Evolutionary conservation across 2,888 invertebrate species (phyloP), one percentile per base, ranked within the genome.

Genomic region (Brenthis ino): DNA sequence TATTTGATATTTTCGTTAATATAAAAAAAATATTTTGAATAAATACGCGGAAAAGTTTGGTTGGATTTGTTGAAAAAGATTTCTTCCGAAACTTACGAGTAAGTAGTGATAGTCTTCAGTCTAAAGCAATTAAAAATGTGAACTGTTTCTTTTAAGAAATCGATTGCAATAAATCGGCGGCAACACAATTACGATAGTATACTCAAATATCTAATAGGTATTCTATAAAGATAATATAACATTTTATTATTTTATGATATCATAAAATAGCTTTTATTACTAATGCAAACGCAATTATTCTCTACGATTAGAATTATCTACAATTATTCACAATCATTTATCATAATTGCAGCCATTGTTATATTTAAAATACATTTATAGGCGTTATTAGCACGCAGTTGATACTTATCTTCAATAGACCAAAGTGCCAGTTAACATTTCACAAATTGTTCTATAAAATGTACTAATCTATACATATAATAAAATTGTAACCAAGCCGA

Each of bases 191-290:
- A 28, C 28, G 3, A 28, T 28, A 28, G 4, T 4, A 28, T 28
- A 28, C 28, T 28, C 28, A 28, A 28, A 57, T 20, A 43, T 14
- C 13, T 20, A 58, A 6, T 28, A 28, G 33, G 8, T 37, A 48
- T 48, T 28, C 11, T n/a, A 14, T n/a, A 48, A 8, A 11, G 58
- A 48, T 48, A 58, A 58, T 3, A 13, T 14, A 48, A 28, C 28
- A 28, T 28, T 28, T 48, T 58, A 48, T 48, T 58, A 28, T 20
- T 58, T 48, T 58, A 58, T 58, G 48, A n/a, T 58, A 58, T 24
- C 24, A 24, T 58, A 58, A 58, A 58, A 48, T 58, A 14, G 33
- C 20, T 14, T 28, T 57, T 57, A 57, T 58, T 48, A 58, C 48
- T 50, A 58, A 48, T 58, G 48, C 24, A 58, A 28, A 58, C 3